Conservation (phyloP, 2,888 invertebrate genomes). For the Trachelus iudaicus region DNA sequence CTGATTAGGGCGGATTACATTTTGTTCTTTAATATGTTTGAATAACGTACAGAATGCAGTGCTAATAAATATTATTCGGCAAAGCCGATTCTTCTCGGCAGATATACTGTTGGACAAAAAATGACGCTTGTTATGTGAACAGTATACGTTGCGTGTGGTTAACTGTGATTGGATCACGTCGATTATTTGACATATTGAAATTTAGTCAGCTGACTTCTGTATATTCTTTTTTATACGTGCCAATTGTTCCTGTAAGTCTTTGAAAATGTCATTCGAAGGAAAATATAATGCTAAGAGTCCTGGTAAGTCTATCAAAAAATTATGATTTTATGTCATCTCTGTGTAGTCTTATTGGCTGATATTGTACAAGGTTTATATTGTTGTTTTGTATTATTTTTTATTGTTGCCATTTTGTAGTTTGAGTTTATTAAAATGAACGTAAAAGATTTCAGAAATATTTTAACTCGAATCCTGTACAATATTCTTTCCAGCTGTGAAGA, state of each 20-base stretch:
- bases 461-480: neutral
- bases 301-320: conserved; percentile 60
- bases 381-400: neutral
- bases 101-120: no score
- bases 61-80: no score
- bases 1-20: no score
- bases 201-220: neutral
- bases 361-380: neutral
- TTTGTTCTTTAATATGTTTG: no score
- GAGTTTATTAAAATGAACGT: neutral
- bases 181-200: conserved; percentile 1
- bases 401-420: neutral
- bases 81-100: no score
- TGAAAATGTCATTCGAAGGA: conserved; percentile 67
- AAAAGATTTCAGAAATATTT: neutral
- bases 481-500: conserved; percentile 80
- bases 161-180: neutral
- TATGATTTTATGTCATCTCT: neutral
- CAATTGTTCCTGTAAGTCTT: neutral
- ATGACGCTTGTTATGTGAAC: no score
- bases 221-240: neutral
- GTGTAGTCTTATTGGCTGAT: neutral
- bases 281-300: conserved; percentile 74
- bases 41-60: no score
- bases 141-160: no score